Percentiles rank a stretch among this genome's conserved stretches.
Conservation (phyloP, 1,140 invertebrate species). For the Hyposmocoma kahamanoa region DNA sequence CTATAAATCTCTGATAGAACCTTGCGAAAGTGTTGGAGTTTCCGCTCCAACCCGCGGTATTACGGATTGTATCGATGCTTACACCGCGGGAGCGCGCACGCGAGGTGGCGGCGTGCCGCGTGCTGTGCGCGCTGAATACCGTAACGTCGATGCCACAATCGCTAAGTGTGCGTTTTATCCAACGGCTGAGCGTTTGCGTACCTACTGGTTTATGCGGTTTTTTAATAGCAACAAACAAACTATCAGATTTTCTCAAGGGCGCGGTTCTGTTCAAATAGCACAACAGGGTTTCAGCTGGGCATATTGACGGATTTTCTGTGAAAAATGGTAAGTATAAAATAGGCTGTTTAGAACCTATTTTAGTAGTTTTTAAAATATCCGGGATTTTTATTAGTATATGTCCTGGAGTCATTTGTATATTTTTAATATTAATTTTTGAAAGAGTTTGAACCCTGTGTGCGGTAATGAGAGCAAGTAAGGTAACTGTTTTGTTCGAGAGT, state of each 20-base stretch:
- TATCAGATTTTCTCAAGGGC: background rate
- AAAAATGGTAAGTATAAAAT: background rate
- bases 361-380: conserved; percentile 1
- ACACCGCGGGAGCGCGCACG: background rate
- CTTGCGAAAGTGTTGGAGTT: background rate
- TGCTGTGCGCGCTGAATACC: conserved; percentile 8
- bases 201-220: conserved; percentile 4
- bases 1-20: conserved; percentile 6
- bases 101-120: conserved; percentile 7
- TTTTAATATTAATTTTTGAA: conserved; percentile 9
- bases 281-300: background rate
- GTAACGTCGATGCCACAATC: conserved; percentile 1
- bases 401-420: background rate
- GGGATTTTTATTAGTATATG: conserved; percentile 6
- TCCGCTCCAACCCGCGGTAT: conserved; percentile 7
- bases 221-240: conserved; percentile 2
- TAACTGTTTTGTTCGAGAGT: conserved; percentile 1
- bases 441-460: conserved; percentile 8
- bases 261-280: background rate
- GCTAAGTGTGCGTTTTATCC: conserved; percentile 3
- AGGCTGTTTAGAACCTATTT: conserved; percentile 1
- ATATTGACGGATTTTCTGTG: background rate
- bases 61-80: background rate
- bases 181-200: conserved; percentile 3
- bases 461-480: conserved; percentile 5